phyloP scores from a whole-genome alignment of 1,140 invertebrate species.

The Sesamia nonagrioides region DNA sequence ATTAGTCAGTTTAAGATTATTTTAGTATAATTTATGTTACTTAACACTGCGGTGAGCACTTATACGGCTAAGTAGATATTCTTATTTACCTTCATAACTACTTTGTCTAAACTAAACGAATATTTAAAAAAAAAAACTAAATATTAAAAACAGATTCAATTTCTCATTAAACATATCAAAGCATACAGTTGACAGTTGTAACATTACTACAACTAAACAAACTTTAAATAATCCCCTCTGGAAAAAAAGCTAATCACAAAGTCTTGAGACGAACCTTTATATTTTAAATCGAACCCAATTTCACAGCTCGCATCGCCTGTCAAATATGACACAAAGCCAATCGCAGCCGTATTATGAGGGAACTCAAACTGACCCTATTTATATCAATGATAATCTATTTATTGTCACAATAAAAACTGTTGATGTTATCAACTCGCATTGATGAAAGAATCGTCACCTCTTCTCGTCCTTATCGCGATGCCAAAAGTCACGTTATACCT shows the following conservation, averaged over 20 bases:
- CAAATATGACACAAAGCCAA: slow-evolving; percentile 84
- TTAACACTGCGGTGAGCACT: slow-evolving; percentile 28
- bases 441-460: slow-evolving; percentile 85
- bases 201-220: slow-evolving; percentile 81
- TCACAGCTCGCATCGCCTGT: slow-evolving; percentile 85
- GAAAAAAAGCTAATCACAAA: slow-evolving; percentile 77
- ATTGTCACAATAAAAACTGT: slow-evolving; percentile 85
- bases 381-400: slow-evolving; percentile 87
- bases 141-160: slow-evolving; percentile 28
- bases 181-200: slow-evolving; percentile 66
- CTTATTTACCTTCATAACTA: not conserved
- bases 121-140: not conserved
- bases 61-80: not conserved
- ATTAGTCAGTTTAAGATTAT: slow-evolving; percentile 32
- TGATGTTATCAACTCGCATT: slow-evolving; percentile 81
- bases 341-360: slow-evolving; percentile 78
- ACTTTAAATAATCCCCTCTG: slow-evolving; percentile 79
- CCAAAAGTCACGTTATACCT: slow-evolving; percentile 77
- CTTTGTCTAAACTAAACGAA: not conserved
- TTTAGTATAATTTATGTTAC: slow-evolving; percentile 5
- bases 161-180: slow-evolving; percentile 62
- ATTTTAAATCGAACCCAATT: slow-evolving; percentile 85
- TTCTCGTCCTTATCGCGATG: slow-evolving; percentile 79
- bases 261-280: slow-evolving; percentile 82
- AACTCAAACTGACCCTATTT: slow-evolving; percentile 83